Evolutionary conservation across 1,140 invertebrate species (phyloP).

Genomic region (Solenopsis invicta): DNA sequence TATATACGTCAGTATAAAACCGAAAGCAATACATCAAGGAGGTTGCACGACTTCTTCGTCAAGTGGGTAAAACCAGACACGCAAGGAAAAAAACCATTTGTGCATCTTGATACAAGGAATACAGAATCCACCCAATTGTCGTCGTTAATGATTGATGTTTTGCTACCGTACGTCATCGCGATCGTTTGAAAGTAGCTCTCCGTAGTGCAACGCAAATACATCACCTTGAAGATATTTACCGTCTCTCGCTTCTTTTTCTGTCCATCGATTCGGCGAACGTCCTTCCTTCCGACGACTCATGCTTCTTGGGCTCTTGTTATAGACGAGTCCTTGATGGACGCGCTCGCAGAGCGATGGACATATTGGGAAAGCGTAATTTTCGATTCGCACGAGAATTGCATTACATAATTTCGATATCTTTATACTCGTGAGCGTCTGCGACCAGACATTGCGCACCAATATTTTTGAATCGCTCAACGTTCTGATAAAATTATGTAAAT

Average conservation of each 20-base stretch:
- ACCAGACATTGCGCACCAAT: neutral
- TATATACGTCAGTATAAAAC: neutral
- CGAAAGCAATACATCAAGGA: neutral
- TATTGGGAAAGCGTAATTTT: conserved; percentile 6
- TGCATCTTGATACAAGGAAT: conserved; percentile 43
- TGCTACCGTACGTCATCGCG: conserved; percentile 55
- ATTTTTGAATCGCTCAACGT: neutral
- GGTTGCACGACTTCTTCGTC: neutral
- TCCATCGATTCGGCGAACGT: conserved; percentile 44
- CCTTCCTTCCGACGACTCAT: conserved; percentile 48
- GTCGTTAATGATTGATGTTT: conserved; percentile 74
- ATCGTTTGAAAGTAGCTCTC: conserved; percentile 42
- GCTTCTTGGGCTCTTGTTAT: conserved; percentile 13
- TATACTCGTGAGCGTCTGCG: neutral
- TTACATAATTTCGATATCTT: neutral
- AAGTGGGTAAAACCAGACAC: neutral
- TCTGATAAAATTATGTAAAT: neutral
- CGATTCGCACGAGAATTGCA: neutral
- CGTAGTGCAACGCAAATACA: conserved; percentile 34
- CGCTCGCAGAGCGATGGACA: neutral
- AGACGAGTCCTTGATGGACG: conserved; percentile 47
- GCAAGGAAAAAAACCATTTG: conserved; percentile 27
- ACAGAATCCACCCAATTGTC: conserved; percentile 58
- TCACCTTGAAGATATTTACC: conserved; percentile 54
- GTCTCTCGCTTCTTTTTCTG: conserved; percentile 32